Conservation (phyloP, 2,113 vertebrate species). For the Cepphus grylle region DNA sequence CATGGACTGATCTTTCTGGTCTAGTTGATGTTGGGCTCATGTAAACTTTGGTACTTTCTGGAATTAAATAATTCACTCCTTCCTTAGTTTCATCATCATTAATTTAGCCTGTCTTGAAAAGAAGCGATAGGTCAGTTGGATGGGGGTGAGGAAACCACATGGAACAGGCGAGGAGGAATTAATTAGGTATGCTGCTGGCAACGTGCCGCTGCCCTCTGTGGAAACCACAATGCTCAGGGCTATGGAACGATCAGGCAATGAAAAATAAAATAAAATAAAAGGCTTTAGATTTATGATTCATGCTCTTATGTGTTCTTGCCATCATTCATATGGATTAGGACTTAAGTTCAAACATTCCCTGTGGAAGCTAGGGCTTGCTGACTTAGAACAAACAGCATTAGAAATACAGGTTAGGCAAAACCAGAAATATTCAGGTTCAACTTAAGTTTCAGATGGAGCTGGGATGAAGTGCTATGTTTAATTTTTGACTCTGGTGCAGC, state of each 20-base stretch:
- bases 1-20: neutral
- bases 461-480: neutral
- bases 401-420: conserved; percentile 1
- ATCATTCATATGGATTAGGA: neutral
- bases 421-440: neutral
- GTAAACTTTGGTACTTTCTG: neutral
- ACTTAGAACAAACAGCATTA: conserved; percentile 5
- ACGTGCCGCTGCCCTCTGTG: neutral
- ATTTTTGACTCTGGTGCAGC: neutral
- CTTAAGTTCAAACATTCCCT: conserved; percentile 11
- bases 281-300: conserved; percentile 2
- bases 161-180: neutral
- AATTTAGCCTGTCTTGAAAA: neutral
- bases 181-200: conserved; percentile 21
- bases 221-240: conserved; percentile 16
- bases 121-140: neutral
- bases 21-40: neutral
- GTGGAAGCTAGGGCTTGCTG: conserved; percentile 16
- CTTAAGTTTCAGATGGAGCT: neutral
- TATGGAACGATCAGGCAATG: neutral
- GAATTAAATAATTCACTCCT: conserved; percentile 2
- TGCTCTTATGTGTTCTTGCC: neutral
- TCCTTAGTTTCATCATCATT: neutral
- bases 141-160: neutral
- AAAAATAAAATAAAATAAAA: neutral